A percentile compares a stretch with the other conserved stretches of the same genome.
Conservation (phyloP, 2,113 vertebrate genomes). For the Pachypanchax playfairii region DNA sequence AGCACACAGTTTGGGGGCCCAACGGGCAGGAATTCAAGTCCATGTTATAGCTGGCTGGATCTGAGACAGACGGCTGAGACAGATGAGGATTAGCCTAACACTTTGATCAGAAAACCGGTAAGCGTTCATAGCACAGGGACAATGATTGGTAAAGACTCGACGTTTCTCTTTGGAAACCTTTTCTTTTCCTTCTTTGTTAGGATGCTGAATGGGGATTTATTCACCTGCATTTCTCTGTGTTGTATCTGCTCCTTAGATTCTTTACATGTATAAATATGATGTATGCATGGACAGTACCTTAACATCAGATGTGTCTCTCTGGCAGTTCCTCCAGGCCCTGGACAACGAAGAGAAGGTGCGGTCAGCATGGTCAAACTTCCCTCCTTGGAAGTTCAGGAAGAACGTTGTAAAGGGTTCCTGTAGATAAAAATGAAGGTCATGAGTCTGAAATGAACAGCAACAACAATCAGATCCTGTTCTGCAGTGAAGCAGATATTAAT, state of each 20-base stretch:
- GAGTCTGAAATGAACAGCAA: neutral
- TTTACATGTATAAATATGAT: slow-evolving; percentile 4
- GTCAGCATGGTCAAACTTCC: slow-evolving; percentile 98
- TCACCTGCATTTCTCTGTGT: slow-evolving; percentile 11
- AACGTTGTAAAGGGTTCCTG: slow-evolving; percentile 98
- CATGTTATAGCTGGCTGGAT: slow-evolving; percentile 75
- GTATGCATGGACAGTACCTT: slow-evolving; percentile 83
- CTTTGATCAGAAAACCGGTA: slow-evolving; percentile 81
- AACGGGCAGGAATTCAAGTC: slow-evolving; percentile 71
- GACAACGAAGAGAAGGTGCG: slow-evolving; percentile 95
- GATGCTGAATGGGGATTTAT: slow-evolving; percentile 48
- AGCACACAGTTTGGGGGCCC: slow-evolving; percentile 54
- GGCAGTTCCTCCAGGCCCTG: slow-evolving; percentile 96
- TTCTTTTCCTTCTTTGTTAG: slow-evolving; percentile 37
- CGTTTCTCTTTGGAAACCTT: slow-evolving; percentile 65
- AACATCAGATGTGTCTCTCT: slow-evolving; percentile 97
- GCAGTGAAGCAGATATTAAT: slow-evolving; percentile 11
- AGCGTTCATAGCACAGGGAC: slow-evolving; percentile 74
- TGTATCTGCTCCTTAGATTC: slow-evolving; percentile 36
- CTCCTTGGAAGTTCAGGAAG: slow-evolving; percentile 98
- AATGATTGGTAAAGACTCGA: slow-evolving; percentile 78
- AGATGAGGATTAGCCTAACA: slow-evolving; percentile 73
- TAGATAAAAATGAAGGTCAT: slow-evolving; percentile 3
- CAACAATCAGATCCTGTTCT: neutral
- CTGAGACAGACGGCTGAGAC: slow-evolving; percentile 60